Evolutionary conservation across 2,888 invertebrate genomes (phyloP), one percentile per base, ranked within the genome.

Genomic region (Drosophila anceps): DNA sequence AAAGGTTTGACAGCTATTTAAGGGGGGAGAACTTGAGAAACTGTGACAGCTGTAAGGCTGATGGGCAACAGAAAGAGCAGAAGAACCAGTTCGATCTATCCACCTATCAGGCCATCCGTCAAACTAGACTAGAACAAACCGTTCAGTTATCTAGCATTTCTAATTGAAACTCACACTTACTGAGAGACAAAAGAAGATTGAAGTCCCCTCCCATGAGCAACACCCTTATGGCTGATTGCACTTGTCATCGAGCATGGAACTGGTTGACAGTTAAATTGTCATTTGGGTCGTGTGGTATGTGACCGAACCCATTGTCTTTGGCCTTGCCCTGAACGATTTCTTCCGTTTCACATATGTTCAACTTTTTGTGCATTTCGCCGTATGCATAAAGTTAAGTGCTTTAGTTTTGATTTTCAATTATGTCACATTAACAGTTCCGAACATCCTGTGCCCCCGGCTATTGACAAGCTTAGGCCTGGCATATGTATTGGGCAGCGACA

Each of bases 381-480:
- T 74, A 76, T 76, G 72, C 76, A 83, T 80, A 74, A 77, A 86
- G 91, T 90, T 86, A 91, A 89, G 90, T 90, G 90, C 90, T 89
- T 91, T 81, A 84, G 88, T 91, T 91, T 91, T 90, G 89, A 82
- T 90, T 91, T 89, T 90, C 91, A 91, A 89, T 91, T 89, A 89
- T 89, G 88, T 89, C 88, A 89, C 90, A 89, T 88, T 91, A 90
- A 65, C 87, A 75, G 48, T 61, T 43, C 41, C 53, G 53, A 39
- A 10, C 33, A 35, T 24, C 9, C 53, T 27, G 15, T 41, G 35
- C 53, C 61, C 46, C 54, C 54, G 55, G 76, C 82, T 75, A 68
- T 87, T 85, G 82, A 82, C 77, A 62, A 69, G 88, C 86, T 86
- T 86, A 90, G 72, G 69, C 68, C 50, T 48, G 68, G 65, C 79